Evolutionary conservation across 2,888 invertebrate species (phyloP).

Genomic region (Glaucopsyche alexis): DNA sequence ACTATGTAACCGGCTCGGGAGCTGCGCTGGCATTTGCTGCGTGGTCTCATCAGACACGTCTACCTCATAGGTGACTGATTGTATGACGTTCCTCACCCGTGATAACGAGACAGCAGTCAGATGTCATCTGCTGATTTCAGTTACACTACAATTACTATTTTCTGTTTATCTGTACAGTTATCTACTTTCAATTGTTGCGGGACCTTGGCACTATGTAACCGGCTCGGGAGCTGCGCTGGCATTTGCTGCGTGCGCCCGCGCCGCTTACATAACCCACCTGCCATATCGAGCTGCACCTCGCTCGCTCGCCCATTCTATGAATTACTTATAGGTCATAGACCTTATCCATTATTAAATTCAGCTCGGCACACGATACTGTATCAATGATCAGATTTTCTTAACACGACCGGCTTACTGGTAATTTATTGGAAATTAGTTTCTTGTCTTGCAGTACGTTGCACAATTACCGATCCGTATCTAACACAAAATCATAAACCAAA

Average conservation of each 20-base stretch:
- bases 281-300: conserved; percentile 75
- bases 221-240: conserved; percentile 65
- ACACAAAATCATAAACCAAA: neutral
- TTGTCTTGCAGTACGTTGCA: conserved; percentile 7
- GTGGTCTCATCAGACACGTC: too few relatives aligned
- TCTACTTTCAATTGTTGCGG: conserved; percentile 68
- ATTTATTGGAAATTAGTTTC: conserved; percentile 27
- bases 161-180: conserved; percentile 43
- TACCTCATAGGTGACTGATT: too few relatives aligned
- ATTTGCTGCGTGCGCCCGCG: conserved; percentile 62
- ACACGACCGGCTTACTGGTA: conserved; percentile 29
- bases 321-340: conserved; percentile 78
- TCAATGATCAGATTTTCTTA: conserved; percentile 47
- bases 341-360: conserved; percentile 68
- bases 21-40: conserved; percentile 68
- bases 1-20: conserved; percentile 57
- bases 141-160: too few relatives aligned
- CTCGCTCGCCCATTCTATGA: conserved; percentile 76
- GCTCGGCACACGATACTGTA: conserved; percentile 51
- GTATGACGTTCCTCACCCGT: too few relatives aligned
- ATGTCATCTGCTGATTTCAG: too few relatives aligned
- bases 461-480: conserved; percentile 10
- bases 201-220: conserved; percentile 64
- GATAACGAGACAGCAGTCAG: too few relatives aligned
- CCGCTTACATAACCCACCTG: conserved; percentile 78